A percentile compares a stretch with the other conserved stretches of the same genome.
Evolutionary conservation across 2,888 invertebrate genomes (phyloP).

Genomic region (Luperina nickerlii): DNA sequence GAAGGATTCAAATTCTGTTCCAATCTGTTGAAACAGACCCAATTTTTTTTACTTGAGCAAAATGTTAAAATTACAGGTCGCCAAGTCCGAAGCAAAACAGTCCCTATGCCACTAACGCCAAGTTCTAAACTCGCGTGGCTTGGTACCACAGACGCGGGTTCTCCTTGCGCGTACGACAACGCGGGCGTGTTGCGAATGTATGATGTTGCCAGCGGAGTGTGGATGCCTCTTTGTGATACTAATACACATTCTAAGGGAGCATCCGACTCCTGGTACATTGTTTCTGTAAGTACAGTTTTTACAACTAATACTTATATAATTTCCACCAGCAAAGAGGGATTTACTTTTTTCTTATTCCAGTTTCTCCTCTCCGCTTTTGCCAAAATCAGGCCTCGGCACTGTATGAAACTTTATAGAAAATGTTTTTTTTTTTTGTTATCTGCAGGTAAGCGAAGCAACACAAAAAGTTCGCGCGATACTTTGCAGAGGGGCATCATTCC

Average conservation of each 20-base stretch:
- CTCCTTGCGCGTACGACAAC: constrained; percentile 94
- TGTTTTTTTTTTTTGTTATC: constrained; percentile 5
- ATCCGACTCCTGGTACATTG: constrained; percentile 86
- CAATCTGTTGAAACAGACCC: background rate
- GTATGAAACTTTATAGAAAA: background rate
- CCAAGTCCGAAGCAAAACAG: constrained; percentile 84
- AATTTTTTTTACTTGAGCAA: background rate
- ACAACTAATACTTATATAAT: background rate
- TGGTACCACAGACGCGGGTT: constrained; percentile 95
- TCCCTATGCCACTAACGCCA: constrained; percentile 92
- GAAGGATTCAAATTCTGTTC: background rate
- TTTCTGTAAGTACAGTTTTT: constrained; percentile 87
- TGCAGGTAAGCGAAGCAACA: constrained; percentile 93
- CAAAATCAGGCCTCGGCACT: background rate
- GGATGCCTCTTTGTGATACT: constrained; percentile 96
- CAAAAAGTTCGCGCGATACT: constrained; percentile 95
- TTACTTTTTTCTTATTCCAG: background rate
- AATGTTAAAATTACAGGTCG: constrained; percentile 73
- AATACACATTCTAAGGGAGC: constrained; percentile 89
- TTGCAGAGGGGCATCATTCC: constrained; percentile 97
- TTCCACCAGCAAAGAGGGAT: background rate
- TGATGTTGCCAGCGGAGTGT: constrained; percentile 92
- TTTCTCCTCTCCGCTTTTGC: background rate
- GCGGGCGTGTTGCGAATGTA: constrained; percentile 94
- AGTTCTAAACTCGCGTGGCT: constrained; percentile 93